A percentile compares a stretch with the other conserved stretches of the same genome.
Evolutionary conservation across 2,113 vertebrate species (phyloP).

Genomic region (Oriolus oriolus): DNA sequence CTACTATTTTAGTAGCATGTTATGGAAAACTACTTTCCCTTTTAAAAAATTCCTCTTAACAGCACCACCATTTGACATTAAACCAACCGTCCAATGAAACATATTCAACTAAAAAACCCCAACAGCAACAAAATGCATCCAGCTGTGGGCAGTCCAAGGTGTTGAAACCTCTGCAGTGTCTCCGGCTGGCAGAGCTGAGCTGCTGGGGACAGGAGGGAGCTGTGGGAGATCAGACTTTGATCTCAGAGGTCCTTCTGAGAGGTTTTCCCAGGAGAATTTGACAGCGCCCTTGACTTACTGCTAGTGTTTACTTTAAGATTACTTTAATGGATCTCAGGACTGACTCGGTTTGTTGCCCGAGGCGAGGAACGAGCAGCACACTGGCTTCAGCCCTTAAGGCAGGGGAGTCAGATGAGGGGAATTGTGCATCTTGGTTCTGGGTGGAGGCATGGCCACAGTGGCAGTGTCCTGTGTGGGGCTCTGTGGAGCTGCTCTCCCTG

Average conservation of each 20-base stretch:
- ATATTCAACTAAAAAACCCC: background rate
- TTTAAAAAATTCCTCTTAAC: background rate
- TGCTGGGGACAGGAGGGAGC: background rate
- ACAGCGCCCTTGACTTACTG: background rate
- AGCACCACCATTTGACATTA: background rate
- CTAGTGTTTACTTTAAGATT: background rate
- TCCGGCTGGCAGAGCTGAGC: background rate
- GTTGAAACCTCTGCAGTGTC: background rate
- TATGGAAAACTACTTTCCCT: background rate
- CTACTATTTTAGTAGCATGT: accelerated
- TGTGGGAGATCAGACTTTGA: background rate
- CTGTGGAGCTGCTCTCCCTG: background rate
- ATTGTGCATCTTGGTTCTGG: accelerated
- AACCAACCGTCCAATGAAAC: background rate
- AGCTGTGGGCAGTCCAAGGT: background rate
- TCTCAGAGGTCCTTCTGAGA: background rate
- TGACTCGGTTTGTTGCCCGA: background rate
- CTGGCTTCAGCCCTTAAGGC: background rate
- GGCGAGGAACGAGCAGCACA: background rate
- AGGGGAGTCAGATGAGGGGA: background rate
- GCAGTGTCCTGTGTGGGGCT: background rate
- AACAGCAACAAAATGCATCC: background rate
- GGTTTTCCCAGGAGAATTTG: background rate
- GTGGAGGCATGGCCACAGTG: accelerated
- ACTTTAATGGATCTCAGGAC: background rate